Conservation (phyloP, 2,113 vertebrate genomes). For the Genyomyrus donnyi region DNA sequence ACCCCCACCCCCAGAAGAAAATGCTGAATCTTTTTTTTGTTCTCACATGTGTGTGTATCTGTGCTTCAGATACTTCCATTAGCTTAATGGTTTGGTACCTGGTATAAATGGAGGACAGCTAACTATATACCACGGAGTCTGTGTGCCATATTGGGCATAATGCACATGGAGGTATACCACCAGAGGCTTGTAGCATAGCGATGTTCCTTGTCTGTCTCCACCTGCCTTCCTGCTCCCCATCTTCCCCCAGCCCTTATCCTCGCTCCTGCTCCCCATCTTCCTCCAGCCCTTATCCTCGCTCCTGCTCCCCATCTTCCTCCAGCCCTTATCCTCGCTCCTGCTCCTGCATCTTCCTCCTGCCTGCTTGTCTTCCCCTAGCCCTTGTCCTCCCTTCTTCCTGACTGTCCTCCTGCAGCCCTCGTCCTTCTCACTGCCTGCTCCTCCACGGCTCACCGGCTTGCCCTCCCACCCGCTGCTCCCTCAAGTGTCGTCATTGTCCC, state of each 20-base stretch:
- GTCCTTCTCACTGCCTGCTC: neutral
- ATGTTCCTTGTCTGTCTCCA: neutral
- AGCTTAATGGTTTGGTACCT: neutral
- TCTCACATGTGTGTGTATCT: neutral
- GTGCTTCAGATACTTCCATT: neutral
- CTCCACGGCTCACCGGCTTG: neutral
- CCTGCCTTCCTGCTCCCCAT: neutral
- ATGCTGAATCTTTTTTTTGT: neutral
- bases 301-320: neutral
- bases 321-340: neutral
- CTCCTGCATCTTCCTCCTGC: neutral
- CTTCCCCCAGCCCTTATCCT: neutral
- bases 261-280: neutral
- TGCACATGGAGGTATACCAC: neutral
- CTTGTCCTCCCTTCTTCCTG: neutral
- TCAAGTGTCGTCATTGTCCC: slow-evolving; percentile 22
- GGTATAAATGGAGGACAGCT: neutral
- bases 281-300: neutral
- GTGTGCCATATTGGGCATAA: neutral
- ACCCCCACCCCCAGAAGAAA: neutral
- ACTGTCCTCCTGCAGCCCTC: neutral
- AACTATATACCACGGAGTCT: neutral
- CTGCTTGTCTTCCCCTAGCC: neutral
- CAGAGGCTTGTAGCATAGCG: neutral
- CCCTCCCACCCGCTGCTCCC: slow-evolving; percentile 20